Evolutionary conservation across 2,797 vertebrate genomes (phyloP).

Genomic region (Sandelia bainsii): DNA sequence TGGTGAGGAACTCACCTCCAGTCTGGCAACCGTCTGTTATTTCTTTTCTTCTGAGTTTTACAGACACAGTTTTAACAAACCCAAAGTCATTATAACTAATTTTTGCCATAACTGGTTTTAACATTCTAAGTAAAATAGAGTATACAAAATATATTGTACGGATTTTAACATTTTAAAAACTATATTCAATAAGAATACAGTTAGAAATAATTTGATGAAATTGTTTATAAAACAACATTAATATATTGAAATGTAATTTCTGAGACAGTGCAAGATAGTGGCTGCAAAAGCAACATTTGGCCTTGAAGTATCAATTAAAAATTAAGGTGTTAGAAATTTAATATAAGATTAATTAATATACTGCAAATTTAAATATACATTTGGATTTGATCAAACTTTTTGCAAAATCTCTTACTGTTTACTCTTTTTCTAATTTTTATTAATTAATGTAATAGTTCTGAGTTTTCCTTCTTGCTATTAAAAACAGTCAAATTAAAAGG

Average conservation of each 20-base stretch:
- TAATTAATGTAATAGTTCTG: too few species aligned
- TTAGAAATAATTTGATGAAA: not conserved
- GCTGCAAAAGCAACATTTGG: too few species aligned
- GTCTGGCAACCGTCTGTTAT: constrained; percentile 1
- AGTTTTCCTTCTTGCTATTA: too few species aligned
- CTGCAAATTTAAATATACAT: not conserved
- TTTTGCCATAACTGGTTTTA: not conserved
- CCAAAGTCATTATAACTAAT: not conserved
- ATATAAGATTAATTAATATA: not conserved
- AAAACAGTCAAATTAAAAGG: not conserved
- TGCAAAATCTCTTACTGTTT: too few species aligned
- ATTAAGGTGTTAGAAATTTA: not conserved
- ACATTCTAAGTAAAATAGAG: not conserved
- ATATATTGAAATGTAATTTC: too few species aligned
- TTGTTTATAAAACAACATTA: too few species aligned
- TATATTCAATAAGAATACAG: too few species aligned
- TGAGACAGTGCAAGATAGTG: too few species aligned
- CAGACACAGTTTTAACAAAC: not conserved
- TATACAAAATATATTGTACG: not conserved
- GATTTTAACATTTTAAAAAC: not conserved
- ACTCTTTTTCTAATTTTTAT: too few species aligned
- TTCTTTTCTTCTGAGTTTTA: constrained; percentile 8
- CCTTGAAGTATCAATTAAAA: not conserved
- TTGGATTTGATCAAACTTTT: not conserved
- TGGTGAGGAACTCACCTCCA: constrained; percentile 14